These are phyloP conservation scores for Sphaerophoria rueppellii DNA, from an alignment of 2,888 invertebrate species.

Conservation along the genomic window DNA sequence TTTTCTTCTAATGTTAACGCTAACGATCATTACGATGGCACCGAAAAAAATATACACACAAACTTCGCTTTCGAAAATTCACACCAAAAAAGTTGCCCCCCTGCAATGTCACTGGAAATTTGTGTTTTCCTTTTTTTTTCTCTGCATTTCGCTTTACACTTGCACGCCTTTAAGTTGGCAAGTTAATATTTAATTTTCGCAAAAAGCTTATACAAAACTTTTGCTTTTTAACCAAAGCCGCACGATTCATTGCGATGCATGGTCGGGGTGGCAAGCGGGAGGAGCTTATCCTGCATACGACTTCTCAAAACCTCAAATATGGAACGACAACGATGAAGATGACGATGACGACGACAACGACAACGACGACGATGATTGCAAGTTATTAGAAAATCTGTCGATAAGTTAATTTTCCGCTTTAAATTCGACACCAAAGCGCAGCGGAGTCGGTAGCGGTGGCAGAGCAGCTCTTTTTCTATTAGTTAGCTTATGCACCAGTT, in stretches of 20 bases:
- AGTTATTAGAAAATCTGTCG: slow-evolving; percentile 71
- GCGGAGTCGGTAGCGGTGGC: background rate
- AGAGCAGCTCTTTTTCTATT: slow-evolving; percentile 13
- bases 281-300: background rate
- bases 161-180: slow-evolving; percentile 61
- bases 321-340: background rate
- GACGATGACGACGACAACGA: background rate
- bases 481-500: background rate
- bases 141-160: slow-evolving; percentile 43
- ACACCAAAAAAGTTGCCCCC: slow-evolving; percentile 63
- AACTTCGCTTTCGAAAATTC: slow-evolving; percentile 62
- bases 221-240: slow-evolving; percentile 44
- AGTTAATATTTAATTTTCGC: slow-evolving; percentile 72
- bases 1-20: slow-evolving; percentile 63
- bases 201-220: slow-evolving; percentile 70
- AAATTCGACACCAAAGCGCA: slow-evolving; percentile 60
- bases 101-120: slow-evolving; percentile 54
- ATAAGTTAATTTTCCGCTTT: slow-evolving; percentile 72
- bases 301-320: background rate
- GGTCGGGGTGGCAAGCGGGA: background rate
- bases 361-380: slow-evolving; percentile 58
- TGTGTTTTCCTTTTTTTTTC: slow-evolving; percentile 24
- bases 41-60: background rate
- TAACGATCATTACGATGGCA: slow-evolving; percentile 39
- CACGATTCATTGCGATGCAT: slow-evolving; percentile 20